phyloP scores from a whole-genome alignment of 2,113 vertebrate genomes.

The Arvicanthis niloticus region DNA sequence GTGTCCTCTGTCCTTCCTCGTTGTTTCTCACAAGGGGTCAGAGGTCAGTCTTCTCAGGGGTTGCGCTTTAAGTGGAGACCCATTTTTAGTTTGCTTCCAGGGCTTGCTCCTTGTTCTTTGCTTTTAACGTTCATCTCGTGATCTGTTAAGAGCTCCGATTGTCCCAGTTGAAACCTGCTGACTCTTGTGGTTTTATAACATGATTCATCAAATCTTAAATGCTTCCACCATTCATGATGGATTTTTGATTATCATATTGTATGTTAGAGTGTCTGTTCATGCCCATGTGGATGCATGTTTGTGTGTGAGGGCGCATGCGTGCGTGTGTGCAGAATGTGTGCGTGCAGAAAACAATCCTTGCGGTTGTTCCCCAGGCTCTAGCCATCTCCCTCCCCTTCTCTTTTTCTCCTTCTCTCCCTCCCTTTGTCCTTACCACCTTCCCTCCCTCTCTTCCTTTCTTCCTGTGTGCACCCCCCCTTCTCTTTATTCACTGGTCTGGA shows the following conservation, averaged over 20 bases:
- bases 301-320: neutral
- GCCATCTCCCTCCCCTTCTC: neutral
- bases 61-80: neutral
- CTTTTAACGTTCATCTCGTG: neutral
- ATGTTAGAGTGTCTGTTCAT: neutral
- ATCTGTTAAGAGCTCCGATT: neutral
- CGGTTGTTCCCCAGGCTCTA: neutral
- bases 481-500: neutral
- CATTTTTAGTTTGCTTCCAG: neutral
- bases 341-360: neutral
- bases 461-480: neutral
- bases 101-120: neutral
- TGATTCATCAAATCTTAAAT: neutral
- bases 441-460: neutral
- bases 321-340: neutral
- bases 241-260: neutral
- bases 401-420: fast-evolving
- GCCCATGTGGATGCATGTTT: neutral
- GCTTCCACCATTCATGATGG: neutral
- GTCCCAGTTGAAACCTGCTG: neutral
- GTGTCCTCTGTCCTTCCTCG: neutral
- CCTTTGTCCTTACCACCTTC: neutral
- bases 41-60: neutral
- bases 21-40: neutral
- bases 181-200: neutral